A percentile compares a stretch with the other conserved stretches of the same genome.
These are phyloP conservation scores for Ethmia dodecea DNA, from an alignment of 2,888 invertebrate species.

Conservation along the genomic window DNA sequence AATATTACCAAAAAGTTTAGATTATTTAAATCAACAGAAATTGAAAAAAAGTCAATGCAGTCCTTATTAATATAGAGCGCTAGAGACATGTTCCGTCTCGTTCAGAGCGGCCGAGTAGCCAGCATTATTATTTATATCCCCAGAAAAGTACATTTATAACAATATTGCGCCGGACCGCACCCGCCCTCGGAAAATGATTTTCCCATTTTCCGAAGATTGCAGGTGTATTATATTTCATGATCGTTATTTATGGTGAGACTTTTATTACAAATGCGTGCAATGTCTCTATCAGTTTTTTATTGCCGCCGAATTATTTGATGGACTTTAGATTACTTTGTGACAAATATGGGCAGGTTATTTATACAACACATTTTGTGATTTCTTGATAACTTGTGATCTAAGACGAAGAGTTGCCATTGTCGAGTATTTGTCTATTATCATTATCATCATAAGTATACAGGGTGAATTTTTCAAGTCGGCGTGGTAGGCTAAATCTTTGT, in stretches of 20 bases:
- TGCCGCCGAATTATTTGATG: conserved; percentile 67
- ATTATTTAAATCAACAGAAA: too few relatives aligned
- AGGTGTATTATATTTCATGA: conserved; percentile 79
- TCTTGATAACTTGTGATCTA: neutral
- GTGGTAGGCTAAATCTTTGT: too few relatives aligned
- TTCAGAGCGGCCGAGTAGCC: conserved; percentile 41
- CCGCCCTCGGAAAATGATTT: conserved; percentile 76
- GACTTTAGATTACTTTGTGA: conserved; percentile 60
- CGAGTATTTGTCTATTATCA: neutral
- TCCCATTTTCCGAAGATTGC: conserved; percentile 76
- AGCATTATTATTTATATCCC: conserved; percentile 74
- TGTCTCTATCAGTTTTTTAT: conserved; percentile 76
- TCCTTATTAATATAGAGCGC: conserved; percentile 19
- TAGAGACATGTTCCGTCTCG: conserved; percentile 28
- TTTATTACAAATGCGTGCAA: conserved; percentile 77
- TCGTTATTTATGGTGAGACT: conserved; percentile 76
- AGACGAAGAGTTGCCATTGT: conserved; percentile 16
- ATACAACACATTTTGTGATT: conserved; percentile 21
- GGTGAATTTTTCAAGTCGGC: too few relatives aligned
- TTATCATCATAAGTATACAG: too few relatives aligned
- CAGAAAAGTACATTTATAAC: conserved; percentile 76
- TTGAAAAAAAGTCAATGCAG: neutral
- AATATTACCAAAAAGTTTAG: neutral
- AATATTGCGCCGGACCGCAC: conserved; percentile 75
- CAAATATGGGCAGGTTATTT: conserved; percentile 50